These are phyloP conservation scores for Notothenia coriiceps DNA, from an alignment of 2,113 vertebrate species.

Conservation along the genomic window DNA sequence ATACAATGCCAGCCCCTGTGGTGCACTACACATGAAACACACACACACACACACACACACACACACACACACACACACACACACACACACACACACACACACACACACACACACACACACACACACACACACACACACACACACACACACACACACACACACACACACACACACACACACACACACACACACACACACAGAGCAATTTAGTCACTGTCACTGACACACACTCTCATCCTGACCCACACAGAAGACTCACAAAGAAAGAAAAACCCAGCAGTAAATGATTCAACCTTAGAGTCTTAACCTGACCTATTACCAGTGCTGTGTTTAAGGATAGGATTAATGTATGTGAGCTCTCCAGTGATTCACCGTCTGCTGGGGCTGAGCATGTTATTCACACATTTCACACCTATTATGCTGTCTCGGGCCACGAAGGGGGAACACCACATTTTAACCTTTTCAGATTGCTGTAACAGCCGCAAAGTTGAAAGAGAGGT, in stretches of 20 bases:
- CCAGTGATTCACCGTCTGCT: slow-evolving; percentile 69
- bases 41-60: slow-evolving; percentile 7
- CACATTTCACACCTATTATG: slow-evolving; percentile 23
- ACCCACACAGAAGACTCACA: slow-evolving; percentile 54
- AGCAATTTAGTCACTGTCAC: slow-evolving; percentile 19
- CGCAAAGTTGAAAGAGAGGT: background rate
- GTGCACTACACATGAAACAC: slow-evolving; percentile 19
- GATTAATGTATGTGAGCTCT: slow-evolving; percentile 56
- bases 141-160: slow-evolving; percentile 29
- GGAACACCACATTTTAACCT: slow-evolving; percentile 45
- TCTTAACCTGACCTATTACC: slow-evolving; percentile 57
- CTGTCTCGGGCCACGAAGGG: slow-evolving; percentile 37
- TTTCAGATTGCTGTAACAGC: slow-evolving; percentile 5
- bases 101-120: slow-evolving; percentile 15
- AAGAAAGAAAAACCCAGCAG: slow-evolving; percentile 54
- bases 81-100: background rate
- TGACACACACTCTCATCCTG: slow-evolving; percentile 35
- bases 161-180: background rate
- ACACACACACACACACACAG: background rate
- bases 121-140: slow-evolving; percentile 2
- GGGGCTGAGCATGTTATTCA: slow-evolving; percentile 25
- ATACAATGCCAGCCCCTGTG: slow-evolving; percentile 42
- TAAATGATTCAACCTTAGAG: slow-evolving; percentile 62
- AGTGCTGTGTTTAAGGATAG: slow-evolving; percentile 43
- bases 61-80: slow-evolving; percentile 3